These are phyloP conservation scores for Sitophilus oryzae DNA, from an alignment of 1,140 invertebrate genomes.

Conservation along the genomic window DNA sequence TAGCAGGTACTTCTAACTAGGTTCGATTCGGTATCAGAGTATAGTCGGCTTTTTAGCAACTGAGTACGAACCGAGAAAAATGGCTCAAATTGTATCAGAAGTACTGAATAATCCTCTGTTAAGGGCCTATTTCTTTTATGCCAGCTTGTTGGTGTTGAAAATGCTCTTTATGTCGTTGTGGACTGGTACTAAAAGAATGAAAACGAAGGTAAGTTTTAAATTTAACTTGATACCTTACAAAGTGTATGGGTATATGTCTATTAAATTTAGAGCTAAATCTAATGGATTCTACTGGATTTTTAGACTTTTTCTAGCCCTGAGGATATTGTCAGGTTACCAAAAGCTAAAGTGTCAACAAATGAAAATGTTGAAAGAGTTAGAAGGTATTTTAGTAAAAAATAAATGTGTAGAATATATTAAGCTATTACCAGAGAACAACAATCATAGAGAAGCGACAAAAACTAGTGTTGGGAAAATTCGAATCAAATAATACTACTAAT, in stretches of 20 bases:
- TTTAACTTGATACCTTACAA: neutral
- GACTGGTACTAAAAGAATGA: conserved; percentile 50
- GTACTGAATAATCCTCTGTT: conserved; percentile 45
- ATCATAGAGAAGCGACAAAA: too few species aligned
- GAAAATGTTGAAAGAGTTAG: conserved; percentile 45
- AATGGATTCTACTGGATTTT: conserved; percentile 20
- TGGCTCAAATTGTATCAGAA: conserved; percentile 21
- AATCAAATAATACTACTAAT: too few species aligned
- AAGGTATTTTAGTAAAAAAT: conserved; percentile 33
- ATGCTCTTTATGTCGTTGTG: conserved; percentile 52
- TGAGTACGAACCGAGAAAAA: conserved; percentile 9
- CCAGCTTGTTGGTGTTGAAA: conserved; percentile 55
- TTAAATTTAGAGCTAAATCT: too few species aligned
- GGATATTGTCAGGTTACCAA: conserved; percentile 38
- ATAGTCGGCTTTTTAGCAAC: neutral
- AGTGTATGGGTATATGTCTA: neutral
- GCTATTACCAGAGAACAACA: too few species aligned
- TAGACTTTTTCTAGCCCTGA: conserved; percentile 48
- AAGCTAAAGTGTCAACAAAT: conserved; percentile 38
- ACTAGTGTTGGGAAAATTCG: too few species aligned
- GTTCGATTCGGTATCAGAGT: neutral
- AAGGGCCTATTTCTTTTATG: conserved; percentile 53
- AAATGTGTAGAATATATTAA: too few species aligned
- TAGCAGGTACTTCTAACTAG: too few species aligned
- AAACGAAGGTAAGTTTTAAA: conserved; percentile 50